Evolutionary conservation across 2,797 vertebrate species (phyloP), one percentile per base, ranked within the genome.

Genomic region (Pelobates cultripes): DNA sequence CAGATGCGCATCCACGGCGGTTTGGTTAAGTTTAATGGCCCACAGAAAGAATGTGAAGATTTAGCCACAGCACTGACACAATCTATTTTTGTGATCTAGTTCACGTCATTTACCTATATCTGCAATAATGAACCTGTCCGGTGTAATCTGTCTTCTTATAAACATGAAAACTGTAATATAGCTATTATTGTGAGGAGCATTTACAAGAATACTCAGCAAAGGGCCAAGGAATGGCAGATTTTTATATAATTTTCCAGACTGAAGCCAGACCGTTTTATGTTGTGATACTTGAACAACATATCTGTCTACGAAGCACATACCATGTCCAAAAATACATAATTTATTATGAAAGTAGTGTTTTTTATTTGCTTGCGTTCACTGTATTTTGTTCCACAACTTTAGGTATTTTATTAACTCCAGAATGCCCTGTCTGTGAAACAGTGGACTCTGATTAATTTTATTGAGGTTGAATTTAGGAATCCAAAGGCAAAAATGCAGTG

Each of bases 11-110:
- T 75, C 70, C 53, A 76, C 71, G 77, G 73, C 10, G 73, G 55
- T 79, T 79, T 73, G 75, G 69, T 72, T 71, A 77, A 73, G 61
- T 82, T 67, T 82, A 82, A 82, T 82, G 80, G 74, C 60, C 70
- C 63, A 15, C 77, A 79, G 73, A 79, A 79, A 72, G 82, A 79
- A 79, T 79, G 82, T 57, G 51, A 55, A 66, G 77, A 70, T 79
- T 13, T 71, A 75, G 74, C 77, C 82, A 44, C 72, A 75, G 72
- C 72, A 63, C 68, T 60, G 45, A 76, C 77, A 84, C 67, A 71
- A 79, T 79, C 70, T 83, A 79, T 78, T 79, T 78, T 75, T 64
- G 71, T 70, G 77, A 78, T 75, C 71, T 51, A 70, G 44, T 47
- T 74, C 72, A 70, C 41, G 41, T 83, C 76, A 74, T 79, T 40